Base-by-base conservation (phyloP, 2,888 invertebrate species). In the Lacanobia oleracea region DNA sequence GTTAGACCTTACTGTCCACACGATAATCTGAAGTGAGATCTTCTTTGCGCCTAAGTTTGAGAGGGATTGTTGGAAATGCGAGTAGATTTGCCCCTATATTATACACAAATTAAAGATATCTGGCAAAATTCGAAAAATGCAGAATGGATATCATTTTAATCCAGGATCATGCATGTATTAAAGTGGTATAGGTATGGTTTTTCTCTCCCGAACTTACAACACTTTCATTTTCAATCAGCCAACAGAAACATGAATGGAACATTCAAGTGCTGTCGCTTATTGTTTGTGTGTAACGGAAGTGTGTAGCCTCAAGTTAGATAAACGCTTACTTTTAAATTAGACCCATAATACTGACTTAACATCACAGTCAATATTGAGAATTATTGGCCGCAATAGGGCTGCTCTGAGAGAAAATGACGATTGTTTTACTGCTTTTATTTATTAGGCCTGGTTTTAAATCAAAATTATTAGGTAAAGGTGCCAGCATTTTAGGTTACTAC, bases 301-400 rank as follows among this genome's bases (percentile, higher is more conserved):
- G 72, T 81, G 84, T 79, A 81, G 68, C 67, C 61, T 69, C 63
- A 75, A 64, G 67, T 79, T 84, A 83, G 83, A 84, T 80, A 73
- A 81, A 84, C 81, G 82, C 84, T 83, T 84, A 85, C 84, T 76
- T 84, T 75, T 72, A 86, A 87, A 87, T 87, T 87, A 88, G 84
- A 87, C 70, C 77, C 83, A 79, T 86, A 83, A 87, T 88, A 82
- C 81, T 77, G 78, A 74, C 85, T 83, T 86, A 90, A 87, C 71
- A 85, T 76, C 75, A 75, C 69, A 76, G 86, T 88, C 86, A 88
- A 89, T 86, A 87, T 86, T 85, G 79, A 76, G 69, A 77, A 77
- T 65, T 64, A 77, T 78, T 72, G 48, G 51, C 4, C 56, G 59
- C 18, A 23, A 60, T 75, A 83, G 82, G 81, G 81, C 53, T 87